Base-by-base conservation (phyloP, 2,888 invertebrate genomes). In the Eurytoma californica region DNA sequence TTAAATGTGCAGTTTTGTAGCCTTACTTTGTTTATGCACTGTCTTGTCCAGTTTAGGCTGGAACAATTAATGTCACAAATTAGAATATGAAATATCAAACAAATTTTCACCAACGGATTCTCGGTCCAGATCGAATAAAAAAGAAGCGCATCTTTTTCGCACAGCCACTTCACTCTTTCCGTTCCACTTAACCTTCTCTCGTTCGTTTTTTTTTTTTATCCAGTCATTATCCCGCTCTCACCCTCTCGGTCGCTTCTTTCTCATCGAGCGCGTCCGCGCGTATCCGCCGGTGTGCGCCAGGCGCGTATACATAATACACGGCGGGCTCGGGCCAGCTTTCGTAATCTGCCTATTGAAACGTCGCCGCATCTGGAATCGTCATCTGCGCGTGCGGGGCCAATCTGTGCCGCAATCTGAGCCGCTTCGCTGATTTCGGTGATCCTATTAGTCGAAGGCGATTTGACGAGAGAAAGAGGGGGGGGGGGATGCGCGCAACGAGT, bases 401-500 rank as follows among this genome's bases (percentile, higher is more conserved):
- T 87, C 86, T 86, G 86, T 82, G 84, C 84, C 85, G 86, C 85
- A 85, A 87, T 87, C 84, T 85, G 83, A 85, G 83, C 83, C 87
- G 85, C 86, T 86, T 85, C 83, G 82, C 83, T 86, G 87, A 88
- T 87, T 88, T 85, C 84, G 84, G 82, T 88, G 87, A 90, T 89
- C 89, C 89, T 89, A 88, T 90, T 89, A 87, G 85, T 83, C 78
- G 81, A 83, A 84, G 84, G 82, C 84, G 86, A 86, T 84, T 84
- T 85, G 85, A 85, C 83, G 83, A 82, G 84, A 79, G 80, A 82
- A 84, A 84, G 82, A 83, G 9, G 9, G 39, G 9, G 39, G 39
- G 39, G 39, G 39, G 7, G 5, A 39, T 39, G 39, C 39, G 39
- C 9, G 39, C 82, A 83, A 82, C 80, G 81, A 72, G 84, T 80